Percentiles rank a stretch among this genome's conserved stretches.
These are phyloP conservation scores for Nothura maculosa DNA, from an alignment of 2,797 vertebrate species.

Conservation along the genomic window DNA sequence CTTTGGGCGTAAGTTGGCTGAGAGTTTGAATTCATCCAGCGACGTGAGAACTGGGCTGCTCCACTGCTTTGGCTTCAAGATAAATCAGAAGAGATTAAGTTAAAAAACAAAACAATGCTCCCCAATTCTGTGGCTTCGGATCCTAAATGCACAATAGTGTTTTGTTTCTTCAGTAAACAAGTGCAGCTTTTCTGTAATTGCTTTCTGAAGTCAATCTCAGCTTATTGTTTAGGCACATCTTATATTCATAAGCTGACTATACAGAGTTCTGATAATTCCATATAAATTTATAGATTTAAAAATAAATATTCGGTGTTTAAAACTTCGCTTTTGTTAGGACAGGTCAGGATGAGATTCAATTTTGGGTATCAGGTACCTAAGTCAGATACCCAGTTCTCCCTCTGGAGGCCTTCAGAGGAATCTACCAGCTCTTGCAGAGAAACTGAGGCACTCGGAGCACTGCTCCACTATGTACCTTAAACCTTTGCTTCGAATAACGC, in stretches of 20 bases:
- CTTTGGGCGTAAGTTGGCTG: constrained; percentile 30
- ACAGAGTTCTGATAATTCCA: not conserved
- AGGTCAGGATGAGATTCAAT: not conserved
- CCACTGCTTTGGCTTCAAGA: not conserved
- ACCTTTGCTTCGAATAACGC: not conserved
- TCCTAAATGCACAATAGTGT: not conserved
- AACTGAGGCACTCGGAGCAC: not conserved
- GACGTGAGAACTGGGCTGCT: constrained; percentile 48
- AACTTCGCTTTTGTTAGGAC: not conserved
- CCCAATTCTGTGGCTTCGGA: not conserved
- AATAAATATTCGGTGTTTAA: not conserved
- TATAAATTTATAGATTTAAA: not conserved
- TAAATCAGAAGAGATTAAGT: constrained; percentile 70
- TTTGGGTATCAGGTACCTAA: not conserved
- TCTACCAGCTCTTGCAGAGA: not conserved
- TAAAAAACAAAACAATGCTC: constrained; percentile 59
- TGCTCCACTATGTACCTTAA: not conserved
- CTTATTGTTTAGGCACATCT: constrained; percentile 23
- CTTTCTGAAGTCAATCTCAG: constrained; percentile 28
- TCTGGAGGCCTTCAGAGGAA: not conserved
- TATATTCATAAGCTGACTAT: constrained; percentile 40
- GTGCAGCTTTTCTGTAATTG: constrained; percentile 10
- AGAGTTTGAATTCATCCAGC: constrained; percentile 22
- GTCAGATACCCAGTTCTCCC: not conserved
- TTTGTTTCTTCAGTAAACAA: constrained; percentile 34